Base-by-base conservation (phyloP, 1,140 invertebrate species). In the Drosophila cardini region DNA sequence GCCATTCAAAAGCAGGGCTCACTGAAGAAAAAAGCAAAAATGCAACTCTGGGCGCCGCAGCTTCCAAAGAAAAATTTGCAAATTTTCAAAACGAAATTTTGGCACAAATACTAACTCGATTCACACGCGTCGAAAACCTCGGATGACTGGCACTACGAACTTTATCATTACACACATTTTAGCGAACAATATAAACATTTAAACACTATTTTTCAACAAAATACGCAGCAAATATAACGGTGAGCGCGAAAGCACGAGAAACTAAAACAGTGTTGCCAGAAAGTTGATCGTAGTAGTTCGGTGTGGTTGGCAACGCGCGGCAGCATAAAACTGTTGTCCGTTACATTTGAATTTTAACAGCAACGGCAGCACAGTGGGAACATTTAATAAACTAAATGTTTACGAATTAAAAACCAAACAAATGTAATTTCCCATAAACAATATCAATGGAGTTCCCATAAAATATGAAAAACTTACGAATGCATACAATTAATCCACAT, bases 401-500 rank as follows among this genome's bases (percentile, higher is more conserved):
- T 45, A 61, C 9, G 4, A 13, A 40, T 4, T 8, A 32, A n/a
- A 64, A 45, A 45, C 5, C 11, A 64, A 64, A n/a, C 16, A 45
- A 38, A 48, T 48, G 26, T 69, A 56, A 73, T 61, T 40, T 72
- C 2, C 16, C 48, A 42, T 56, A 61, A 45, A 60, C 38, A 55
- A 32, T 40, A 60, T 58, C 65, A 79, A 76, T 79, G 60, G 64
- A 81, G 76, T 85, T 86, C 62, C 65, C 46, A 42, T 8, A 60
- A 45, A 64, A 34, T 32, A 38, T 58, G 38, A 45, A 13, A 55
- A 60, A 61, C 40, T 42, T 7, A 26, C 21, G 21, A 26, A 26
- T 26, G 38, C 52, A 61, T 34, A 57, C 38, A 50, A 74, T 80
- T 80, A 80, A 89, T 89, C 84, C 84, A 80, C 83, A 87, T 87